Evolutionary conservation across 2,113 vertebrate species (phyloP).

Genomic region (Ancistrus triradiatus): DNA sequence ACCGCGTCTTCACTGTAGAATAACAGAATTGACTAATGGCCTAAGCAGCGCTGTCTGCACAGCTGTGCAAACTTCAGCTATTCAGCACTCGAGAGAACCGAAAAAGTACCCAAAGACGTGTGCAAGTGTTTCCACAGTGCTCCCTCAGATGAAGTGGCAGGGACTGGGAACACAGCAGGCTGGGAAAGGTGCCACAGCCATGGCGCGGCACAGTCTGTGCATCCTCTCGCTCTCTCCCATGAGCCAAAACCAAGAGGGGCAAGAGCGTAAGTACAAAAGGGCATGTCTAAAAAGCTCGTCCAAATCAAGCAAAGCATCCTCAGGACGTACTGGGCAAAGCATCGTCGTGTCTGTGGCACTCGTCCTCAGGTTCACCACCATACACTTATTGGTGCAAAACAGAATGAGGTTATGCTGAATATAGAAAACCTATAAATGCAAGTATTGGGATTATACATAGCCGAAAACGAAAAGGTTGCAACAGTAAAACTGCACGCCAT

Average conservation of each 20-base stretch:
- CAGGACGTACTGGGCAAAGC: background rate
- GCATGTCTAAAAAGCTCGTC: constrained; percentile 38
- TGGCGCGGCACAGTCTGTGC: constrained; percentile 69
- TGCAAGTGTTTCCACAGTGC: constrained; percentile 46
- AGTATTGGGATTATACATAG: too few relatives aligned
- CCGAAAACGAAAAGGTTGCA: too few relatives aligned
- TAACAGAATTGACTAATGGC: constrained; percentile 11
- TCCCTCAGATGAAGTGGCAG: constrained; percentile 49
- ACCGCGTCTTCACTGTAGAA: constrained; percentile 8
- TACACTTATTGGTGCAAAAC: too few relatives aligned
- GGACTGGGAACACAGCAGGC: constrained; percentile 68
- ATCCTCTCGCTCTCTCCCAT: constrained; percentile 65
- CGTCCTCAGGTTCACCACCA: too few relatives aligned
- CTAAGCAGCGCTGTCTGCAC: constrained; percentile 10
- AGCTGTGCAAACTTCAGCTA: constrained; percentile 27
- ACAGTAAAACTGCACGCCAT: too few relatives aligned
- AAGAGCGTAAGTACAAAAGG: constrained; percentile 31
- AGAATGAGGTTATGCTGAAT: too few relatives aligned
- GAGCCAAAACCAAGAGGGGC: constrained; percentile 64
- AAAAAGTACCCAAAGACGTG: constrained; percentile 35
- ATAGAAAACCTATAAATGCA: too few relatives aligned
- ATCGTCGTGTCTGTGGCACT: too few relatives aligned
- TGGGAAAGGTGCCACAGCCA: constrained; percentile 66
- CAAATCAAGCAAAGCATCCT: constrained; percentile 25
- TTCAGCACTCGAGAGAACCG: constrained; percentile 11